A percentile compares a stretch with the other conserved stretches of the same genome.
These are phyloP conservation scores for Phaedon cochleariae DNA, from an alignment of 2,888 invertebrate species.

Conservation along the genomic window DNA sequence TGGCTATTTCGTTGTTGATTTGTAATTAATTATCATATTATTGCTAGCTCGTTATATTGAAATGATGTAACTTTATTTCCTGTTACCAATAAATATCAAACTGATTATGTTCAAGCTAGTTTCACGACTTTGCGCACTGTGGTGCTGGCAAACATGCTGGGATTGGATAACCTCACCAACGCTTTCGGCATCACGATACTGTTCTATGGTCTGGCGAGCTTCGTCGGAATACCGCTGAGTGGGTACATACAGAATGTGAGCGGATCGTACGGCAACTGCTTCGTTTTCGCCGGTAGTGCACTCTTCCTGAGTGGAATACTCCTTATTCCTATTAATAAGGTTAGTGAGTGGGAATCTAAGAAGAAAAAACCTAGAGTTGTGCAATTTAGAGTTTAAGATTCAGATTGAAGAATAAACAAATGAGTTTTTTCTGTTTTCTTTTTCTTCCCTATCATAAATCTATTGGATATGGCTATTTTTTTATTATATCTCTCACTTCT, in stretches of 20 bases:
- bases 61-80: no score
- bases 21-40: no score
- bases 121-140: slow-evolving; percentile 80
- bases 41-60: no score
- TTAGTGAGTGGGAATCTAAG: slow-evolving; percentile 47
- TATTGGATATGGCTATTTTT: no score
- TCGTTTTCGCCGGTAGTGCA: slow-evolving; percentile 51
- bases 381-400: slow-evolving; percentile 1
- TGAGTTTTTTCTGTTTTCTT: no score
- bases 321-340: slow-evolving; percentile 49
- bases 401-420: neutral
- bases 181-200: slow-evolving; percentile 91
- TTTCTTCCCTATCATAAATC: no score
- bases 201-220: slow-evolving; percentile 90
- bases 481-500: no score
- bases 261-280: slow-evolving; percentile 45
- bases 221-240: slow-evolving; percentile 71
- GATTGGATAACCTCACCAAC: slow-evolving; percentile 90
- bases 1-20: no score
- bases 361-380: slow-evolving; percentile 25
- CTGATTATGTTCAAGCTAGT: slow-evolving; percentile 68
- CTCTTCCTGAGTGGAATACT: slow-evolving; percentile 52
- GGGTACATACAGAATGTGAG: slow-evolving; percentile 49
- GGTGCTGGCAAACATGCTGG: slow-evolving; percentile 88
- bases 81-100: no score